phyloP scores from a whole-genome alignment of 1,140 invertebrate species.

The Pomphorhynchus laevis region DNA sequence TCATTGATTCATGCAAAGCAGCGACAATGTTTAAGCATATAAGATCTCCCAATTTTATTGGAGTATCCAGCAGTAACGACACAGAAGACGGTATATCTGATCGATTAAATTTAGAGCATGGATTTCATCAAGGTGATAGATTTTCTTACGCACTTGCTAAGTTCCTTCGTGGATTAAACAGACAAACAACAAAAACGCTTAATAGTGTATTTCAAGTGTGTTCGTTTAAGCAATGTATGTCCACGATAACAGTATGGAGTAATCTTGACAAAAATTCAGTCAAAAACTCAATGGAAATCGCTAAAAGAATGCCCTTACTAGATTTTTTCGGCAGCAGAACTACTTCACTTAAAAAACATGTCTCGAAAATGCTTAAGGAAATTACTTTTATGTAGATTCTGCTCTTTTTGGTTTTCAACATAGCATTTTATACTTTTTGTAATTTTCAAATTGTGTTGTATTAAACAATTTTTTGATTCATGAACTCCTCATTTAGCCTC shows the following conservation, averaged over 20 bases:
- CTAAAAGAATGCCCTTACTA: too few species aligned
- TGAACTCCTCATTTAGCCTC: too few species aligned
- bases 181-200: neutral
- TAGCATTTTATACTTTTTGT: too few species aligned
- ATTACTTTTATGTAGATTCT: too few species aligned
- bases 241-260: neutral
- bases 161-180: slow-evolving; percentile 1
- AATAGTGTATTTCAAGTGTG: neutral
- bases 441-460: too few species aligned
- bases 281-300: too few species aligned
- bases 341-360: too few species aligned
- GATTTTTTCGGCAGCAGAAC: too few species aligned
- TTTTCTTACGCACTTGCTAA: neutral
- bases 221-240: neutral
- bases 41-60: slow-evolving; percentile 84
- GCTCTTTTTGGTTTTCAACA: too few species aligned
- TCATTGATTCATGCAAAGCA: slow-evolving; percentile 94
- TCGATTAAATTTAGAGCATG: too few species aligned
- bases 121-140: slow-evolving; percentile 24
- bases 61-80: slow-evolving; percentile 70
- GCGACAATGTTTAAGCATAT: slow-evolving; percentile 90
- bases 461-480: too few species aligned
- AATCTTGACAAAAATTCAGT: slow-evolving; percentile 3
- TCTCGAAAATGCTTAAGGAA: too few species aligned
- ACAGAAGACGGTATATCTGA: slow-evolving; percentile 86